Percentiles rank a stretch among this genome's conserved stretches.
Conservation (phyloP, 2,888 invertebrate genomes). For the Ptilodon capucinus region DNA sequence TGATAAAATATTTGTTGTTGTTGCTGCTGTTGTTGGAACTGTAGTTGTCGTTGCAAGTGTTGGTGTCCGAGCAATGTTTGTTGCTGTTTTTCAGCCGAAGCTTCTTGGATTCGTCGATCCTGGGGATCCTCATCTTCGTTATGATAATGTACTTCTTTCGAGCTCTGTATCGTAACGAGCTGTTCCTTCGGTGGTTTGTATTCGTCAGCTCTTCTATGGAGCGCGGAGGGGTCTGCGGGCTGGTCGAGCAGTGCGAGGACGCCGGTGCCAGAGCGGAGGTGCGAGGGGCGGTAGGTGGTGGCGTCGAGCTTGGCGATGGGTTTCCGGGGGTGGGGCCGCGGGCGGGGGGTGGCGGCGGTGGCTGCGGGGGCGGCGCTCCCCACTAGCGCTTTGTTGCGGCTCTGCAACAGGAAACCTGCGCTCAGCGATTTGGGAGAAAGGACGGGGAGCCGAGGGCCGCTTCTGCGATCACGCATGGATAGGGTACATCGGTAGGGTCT, state of each 20-base stretch:
- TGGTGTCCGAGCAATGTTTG: conserved; percentile 1
- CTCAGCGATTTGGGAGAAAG: conserved; percentile 51
- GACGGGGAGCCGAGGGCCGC: conserved; percentile 26
- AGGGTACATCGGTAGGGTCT: neutral
- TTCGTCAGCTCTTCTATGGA: conserved; percentile 65
- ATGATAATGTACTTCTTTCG: conserved; percentile 39
- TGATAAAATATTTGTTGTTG: conserved; percentile 13
- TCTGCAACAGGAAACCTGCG: conserved; percentile 78
- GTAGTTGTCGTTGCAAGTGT: neutral
- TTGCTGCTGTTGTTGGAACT: conserved; percentile 4
- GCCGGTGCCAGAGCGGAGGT: conserved; percentile 53
- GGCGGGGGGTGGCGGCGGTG: conserved; percentile 24
- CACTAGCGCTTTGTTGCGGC: conserved; percentile 73
- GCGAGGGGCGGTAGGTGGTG: conserved; percentile 68
- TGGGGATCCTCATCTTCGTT: conserved; percentile 8
- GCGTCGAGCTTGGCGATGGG: conserved; percentile 48
- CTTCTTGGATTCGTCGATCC: neutral
- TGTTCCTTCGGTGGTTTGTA: conserved; percentile 47
- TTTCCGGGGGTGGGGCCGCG: conserved; percentile 32
- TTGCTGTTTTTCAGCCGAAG: neutral
- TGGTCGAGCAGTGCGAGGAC: conserved; percentile 43
- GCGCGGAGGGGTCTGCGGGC: conserved; percentile 48
- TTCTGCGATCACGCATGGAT: neutral
- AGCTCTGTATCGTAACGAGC: conserved; percentile 39
- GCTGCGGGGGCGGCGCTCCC: conserved; percentile 26